phyloP scores from a whole-genome alignment of 2,888 invertebrate genomes.

The Polietes domitor region DNA sequence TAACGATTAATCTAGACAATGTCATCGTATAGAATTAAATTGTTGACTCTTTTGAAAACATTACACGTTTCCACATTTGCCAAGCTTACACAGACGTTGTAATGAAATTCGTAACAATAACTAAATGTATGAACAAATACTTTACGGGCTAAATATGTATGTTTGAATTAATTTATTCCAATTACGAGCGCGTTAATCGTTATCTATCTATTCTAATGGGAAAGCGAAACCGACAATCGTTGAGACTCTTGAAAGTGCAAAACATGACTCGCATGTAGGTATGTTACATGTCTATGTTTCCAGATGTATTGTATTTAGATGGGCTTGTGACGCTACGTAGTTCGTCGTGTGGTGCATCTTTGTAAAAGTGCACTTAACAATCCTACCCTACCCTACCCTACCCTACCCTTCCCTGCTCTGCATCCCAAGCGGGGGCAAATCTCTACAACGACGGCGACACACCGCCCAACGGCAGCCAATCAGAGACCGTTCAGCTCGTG shows the following conservation, averaged over 20 bases:
- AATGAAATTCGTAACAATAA: background rate
- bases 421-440: conserved; percentile 14
- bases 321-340: too few relatives aligned
- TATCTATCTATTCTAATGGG: conserved; percentile 5
- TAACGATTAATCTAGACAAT: background rate
- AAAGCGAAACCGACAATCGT: background rate
- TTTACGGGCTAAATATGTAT: background rate
- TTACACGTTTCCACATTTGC: background rate
- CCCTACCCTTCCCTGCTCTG: too few relatives aligned
- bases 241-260: conserved; percentile 23
- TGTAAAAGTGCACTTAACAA: conserved; percentile 31
- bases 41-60: background rate
- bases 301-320: too few relatives aligned
- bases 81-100: too few relatives aligned
- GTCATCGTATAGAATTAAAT: background rate
- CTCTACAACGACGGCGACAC: conserved; percentile 66
- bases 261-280: too few relatives aligned
- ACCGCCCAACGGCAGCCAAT: conserved; percentile 71
- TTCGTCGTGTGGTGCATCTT: background rate
- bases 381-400: too few relatives aligned
- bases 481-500: conserved; percentile 22
- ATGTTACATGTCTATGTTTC: too few relatives aligned
- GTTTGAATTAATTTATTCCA: background rate
- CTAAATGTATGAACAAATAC: background rate
- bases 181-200: background rate